Base-by-base conservation (phyloP, 1,140 invertebrate genomes). In the Bombus affinis region DNA sequence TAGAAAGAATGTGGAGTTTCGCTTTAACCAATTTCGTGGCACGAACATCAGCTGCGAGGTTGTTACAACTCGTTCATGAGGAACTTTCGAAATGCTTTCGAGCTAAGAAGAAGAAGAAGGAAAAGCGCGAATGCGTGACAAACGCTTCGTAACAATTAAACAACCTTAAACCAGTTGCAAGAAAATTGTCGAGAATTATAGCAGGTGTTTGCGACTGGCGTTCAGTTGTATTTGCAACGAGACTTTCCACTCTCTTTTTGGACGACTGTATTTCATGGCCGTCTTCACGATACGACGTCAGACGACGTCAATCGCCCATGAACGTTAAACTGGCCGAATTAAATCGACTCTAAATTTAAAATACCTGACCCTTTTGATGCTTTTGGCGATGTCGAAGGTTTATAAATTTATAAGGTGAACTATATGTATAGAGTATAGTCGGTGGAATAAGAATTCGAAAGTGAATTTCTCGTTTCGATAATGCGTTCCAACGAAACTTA, bases 1-100 rank as follows among this genome's bases (percentile, higher is more conserved):
- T 81, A 72, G 68, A 71, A 81, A 81, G 79, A 81, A 81, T 32
- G 79, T 59, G 47, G 5, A 81, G 37, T 37, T 81, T 32, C 79
- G 68, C 28, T 47, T 66, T 71, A 71, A 72, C 68, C 47, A 72
- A 72, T 72, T 59, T 81, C 68, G 79, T n/a, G 25, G 47, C 79
- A 2, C 35, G 75, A 28, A 47, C 73, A 15, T 25, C 25, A 18
- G 9, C 18, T 13, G 22, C 32, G 5, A 18, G 22, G 57, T 62
- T 37, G 53, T 77, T 77, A 59, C 13, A 25, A 6, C 12, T 28
- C 37, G 53, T 59, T 25, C 75, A 22, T n/a, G 44, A 15, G 62
- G 37, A 65, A 83, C 53, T 66, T 83, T 76, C 37, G 32, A 35
- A 37, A 53, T 65, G 32, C 44, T 18, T 44, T 8, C 22, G 18